Evolutionary conservation across 2,888 invertebrate genomes (phyloP).

Genomic region (Drosophila bunnanda): DNA sequence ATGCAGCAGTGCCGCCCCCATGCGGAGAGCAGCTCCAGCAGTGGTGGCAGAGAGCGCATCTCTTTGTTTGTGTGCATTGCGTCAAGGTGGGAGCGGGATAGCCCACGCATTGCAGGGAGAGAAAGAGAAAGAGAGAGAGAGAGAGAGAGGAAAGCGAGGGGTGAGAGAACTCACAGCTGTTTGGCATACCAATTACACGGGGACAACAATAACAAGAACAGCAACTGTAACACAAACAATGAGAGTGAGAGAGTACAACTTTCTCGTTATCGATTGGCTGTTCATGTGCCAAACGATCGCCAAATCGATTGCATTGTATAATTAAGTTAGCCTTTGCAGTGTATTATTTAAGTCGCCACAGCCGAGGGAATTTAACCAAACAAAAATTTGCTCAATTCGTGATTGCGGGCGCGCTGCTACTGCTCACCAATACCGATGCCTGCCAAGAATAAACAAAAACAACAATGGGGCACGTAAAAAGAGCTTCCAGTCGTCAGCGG

Average conservation of each 20-base stretch:
- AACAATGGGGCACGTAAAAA: slow-evolving; percentile 28
- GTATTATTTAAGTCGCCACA: slow-evolving; percentile 18
- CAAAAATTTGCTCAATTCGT: slow-evolving; percentile 32
- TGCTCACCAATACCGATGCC: slow-evolving; percentile 7
- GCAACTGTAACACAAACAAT: slow-evolving; percentile 7
- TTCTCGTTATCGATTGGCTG: slow-evolving; percentile 42
- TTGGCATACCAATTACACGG: slow-evolving; percentile 36
- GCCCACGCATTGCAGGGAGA: slow-evolving; percentile 1
- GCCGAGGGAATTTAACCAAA: slow-evolving; percentile 25
- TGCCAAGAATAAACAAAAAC: slow-evolving; percentile 32
- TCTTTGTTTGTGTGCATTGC: slow-evolving; percentile 39
- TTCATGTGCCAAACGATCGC: slow-evolving; percentile 17
- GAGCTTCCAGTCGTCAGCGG: slow-evolving; percentile 47
- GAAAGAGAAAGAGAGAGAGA: neutral
- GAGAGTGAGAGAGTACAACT: slow-evolving; percentile 15
- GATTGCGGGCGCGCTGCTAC: slow-evolving; percentile 11
- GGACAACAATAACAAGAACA: neutral
- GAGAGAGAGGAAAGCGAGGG: neutral
- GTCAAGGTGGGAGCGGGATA: slow-evolving; percentile 13
- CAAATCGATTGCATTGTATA: slow-evolving; percentile 21
- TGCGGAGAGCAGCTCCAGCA: slow-evolving; percentile 20
- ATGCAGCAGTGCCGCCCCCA: slow-evolving; percentile 44
- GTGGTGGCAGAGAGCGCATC: slow-evolving; percentile 4
- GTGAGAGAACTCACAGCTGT: slow-evolving; percentile 42
- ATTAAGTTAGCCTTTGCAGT: slow-evolving; percentile 18